Evolutionary conservation across 2,113 vertebrate species (phyloP).

Genomic region (Typhlomys cinereus): DNA sequence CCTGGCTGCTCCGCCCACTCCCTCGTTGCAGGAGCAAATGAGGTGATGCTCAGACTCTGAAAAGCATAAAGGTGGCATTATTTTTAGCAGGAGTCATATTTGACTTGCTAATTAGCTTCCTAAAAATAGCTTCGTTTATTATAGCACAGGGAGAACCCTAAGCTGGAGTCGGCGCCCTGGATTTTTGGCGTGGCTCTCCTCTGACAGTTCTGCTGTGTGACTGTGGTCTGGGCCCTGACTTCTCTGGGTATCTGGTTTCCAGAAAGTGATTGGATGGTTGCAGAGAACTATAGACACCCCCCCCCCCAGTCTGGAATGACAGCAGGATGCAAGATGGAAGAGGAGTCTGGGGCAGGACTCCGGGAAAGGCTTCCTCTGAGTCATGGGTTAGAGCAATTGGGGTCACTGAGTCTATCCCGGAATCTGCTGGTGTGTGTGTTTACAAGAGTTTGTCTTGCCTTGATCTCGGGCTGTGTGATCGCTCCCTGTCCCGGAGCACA

Average conservation of each 20-base stretch:
- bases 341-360: background rate
- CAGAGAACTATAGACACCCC: background rate
- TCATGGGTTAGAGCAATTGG: background rate
- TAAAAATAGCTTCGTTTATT: conserved; percentile 76
- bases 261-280: background rate
- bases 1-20: conserved; percentile 1
- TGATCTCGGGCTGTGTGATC: background rate
- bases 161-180: conserved; percentile 31
- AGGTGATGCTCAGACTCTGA: conserved; percentile 71
- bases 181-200: background rate
- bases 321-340: background rate
- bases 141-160: conserved; percentile 64
- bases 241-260: conserved; percentile 54
- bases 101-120: conserved; percentile 78
- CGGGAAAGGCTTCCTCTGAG: conserved; percentile 35
- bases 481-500: background rate
- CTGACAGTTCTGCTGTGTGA: conserved; percentile 50
- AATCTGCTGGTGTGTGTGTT: background rate
- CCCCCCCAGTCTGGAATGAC: background rate
- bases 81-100: conserved; percentile 77
- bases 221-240: conserved; percentile 20
- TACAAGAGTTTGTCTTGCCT: background rate
- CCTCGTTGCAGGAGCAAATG: conserved; percentile 63
- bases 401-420: background rate
- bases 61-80: conserved; percentile 75